These are phyloP conservation scores for Phoxinus phoxinus DNA, from an alignment of 2,113 vertebrate genomes.

Conservation along the genomic window DNA sequence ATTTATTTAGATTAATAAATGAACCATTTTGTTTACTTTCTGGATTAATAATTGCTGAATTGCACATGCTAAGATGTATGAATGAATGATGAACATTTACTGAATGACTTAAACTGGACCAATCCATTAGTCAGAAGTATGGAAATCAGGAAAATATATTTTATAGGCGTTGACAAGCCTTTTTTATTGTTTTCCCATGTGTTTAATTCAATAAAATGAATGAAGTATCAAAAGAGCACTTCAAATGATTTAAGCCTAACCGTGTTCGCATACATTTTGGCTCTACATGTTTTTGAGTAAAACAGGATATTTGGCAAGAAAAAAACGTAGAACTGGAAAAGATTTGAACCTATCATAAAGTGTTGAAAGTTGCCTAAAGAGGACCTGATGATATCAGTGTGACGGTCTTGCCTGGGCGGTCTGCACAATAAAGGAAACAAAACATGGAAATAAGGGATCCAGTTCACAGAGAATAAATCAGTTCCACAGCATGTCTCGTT, in stretches of 20 bases:
- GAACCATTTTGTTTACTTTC: not conserved
- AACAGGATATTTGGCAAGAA: too few species aligned
- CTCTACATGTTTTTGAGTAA: not conserved
- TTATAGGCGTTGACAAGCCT: not conserved
- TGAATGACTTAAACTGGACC: not conserved
- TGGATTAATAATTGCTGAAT: not conserved
- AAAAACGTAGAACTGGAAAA: too few species aligned
- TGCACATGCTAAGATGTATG: too few species aligned
- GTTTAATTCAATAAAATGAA: not conserved
- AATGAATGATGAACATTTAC: not conserved
- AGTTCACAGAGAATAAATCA: too few species aligned
- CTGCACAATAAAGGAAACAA: too few species aligned
- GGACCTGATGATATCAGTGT: too few species aligned
- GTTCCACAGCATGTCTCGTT: too few species aligned
- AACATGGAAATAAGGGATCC: too few species aligned
- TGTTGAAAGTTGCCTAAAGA: too few species aligned
- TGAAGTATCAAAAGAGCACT: not conserved
- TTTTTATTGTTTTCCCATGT: not conserved
- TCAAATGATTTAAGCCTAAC: not conserved
- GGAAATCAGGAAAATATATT: not conserved
- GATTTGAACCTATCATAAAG: too few species aligned
- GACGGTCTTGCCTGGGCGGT: too few species aligned
- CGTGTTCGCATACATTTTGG: not conserved
- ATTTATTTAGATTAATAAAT: not conserved
- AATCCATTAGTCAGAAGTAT: not conserved